A percentile compares a stretch with the other conserved stretches of the same genome.
Evolutionary conservation across 2,888 invertebrate species (phyloP).

Genomic region (Sinopyrophorus schimmeli): DNA sequence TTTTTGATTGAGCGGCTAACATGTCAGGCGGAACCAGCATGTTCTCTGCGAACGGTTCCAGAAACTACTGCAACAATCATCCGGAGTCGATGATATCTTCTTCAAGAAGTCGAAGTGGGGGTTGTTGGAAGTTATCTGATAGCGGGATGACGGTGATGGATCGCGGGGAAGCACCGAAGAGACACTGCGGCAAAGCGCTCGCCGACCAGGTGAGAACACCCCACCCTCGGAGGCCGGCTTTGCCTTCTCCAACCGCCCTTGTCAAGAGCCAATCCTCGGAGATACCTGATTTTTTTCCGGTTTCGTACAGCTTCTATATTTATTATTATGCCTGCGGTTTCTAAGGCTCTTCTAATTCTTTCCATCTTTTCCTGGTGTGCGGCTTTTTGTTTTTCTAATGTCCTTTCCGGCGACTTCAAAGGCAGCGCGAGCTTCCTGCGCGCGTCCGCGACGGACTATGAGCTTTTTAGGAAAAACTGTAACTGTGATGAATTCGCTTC

Average conservation of each 20-base stretch:
- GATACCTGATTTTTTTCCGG: constrained; percentile 33
- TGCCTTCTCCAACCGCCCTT: constrained; percentile 42
- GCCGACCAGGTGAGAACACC: constrained; percentile 44
- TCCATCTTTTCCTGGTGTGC: no score
- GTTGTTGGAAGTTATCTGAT: constrained; percentile 39
- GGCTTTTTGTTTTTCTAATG: no score
- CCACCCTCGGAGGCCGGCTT: constrained; percentile 44
- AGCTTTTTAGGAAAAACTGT: no score
- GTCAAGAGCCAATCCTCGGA: constrained; percentile 37
- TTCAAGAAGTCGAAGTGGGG: constrained; percentile 35
- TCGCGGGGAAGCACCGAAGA: constrained; percentile 44
- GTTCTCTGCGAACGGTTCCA: constrained; percentile 50
- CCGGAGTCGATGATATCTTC: constrained; percentile 40
- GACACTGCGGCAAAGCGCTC: constrained; percentile 43
- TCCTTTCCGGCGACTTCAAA: no score
- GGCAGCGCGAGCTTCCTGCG: no score
- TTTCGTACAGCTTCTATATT: no score
- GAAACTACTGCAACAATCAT: constrained; percentile 42
- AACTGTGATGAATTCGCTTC: no score
- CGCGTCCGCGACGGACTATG: no score
- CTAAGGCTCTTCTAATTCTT: no score
- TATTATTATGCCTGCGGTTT: no score
- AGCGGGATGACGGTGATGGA: constrained; percentile 45
- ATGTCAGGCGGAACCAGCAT: constrained; percentile 92
- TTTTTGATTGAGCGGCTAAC: constrained; percentile 92